Conservation (phyloP, 2,888 invertebrate species). For the Chorisops tibialis region DNA sequence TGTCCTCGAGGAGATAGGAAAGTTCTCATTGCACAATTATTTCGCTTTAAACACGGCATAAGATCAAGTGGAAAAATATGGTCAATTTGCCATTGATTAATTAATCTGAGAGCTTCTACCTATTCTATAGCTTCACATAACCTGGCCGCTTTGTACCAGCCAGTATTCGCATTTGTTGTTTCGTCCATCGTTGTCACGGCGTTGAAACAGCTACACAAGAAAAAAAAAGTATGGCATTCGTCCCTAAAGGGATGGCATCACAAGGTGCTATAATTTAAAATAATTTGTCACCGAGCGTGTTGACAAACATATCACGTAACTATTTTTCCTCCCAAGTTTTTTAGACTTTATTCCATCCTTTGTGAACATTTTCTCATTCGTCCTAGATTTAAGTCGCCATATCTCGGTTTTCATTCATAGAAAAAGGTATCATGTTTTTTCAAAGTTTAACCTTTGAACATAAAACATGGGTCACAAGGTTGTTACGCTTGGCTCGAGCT, state of each 20-base stretch:
- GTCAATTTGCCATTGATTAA: not conserved
- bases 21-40: too few species aligned
- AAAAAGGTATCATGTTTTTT: too few species aligned
- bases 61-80: not conserved
- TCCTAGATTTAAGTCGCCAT: too few species aligned
- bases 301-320: constrained; percentile 33
- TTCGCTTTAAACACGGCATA: too few species aligned
- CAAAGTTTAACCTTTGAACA: too few species aligned
- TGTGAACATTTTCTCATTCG: too few species aligned
- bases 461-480: too few species aligned
- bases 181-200: not conserved
- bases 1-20: too few species aligned
- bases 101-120: not conserved
- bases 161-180: constrained; percentile 3
- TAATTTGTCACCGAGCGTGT: constrained; percentile 30
- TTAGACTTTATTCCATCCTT: too few species aligned
- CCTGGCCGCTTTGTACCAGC: constrained; percentile 1
- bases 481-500: too few species aligned
- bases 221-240: constrained; percentile 7
- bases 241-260: constrained; percentile 12
- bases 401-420: too few species aligned
- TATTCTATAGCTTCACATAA: not conserved
- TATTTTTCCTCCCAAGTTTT: constrained; percentile 7
- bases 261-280: constrained; percentile 32
- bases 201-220: not conserved